phyloP scores from a whole-genome alignment of 2,888 invertebrate genomes.

The Dynastes hyllus region DNA sequence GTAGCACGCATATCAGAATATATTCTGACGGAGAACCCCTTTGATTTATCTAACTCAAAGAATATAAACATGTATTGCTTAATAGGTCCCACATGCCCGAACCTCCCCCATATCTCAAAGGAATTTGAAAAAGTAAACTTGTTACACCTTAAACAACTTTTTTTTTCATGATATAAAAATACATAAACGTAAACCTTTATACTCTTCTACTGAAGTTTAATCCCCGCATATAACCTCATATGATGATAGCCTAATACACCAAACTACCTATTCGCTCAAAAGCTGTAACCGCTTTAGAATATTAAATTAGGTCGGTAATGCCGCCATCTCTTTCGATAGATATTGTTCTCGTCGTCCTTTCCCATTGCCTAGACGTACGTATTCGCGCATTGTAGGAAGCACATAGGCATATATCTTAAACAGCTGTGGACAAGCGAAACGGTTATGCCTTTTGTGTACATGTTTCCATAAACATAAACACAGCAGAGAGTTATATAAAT shows the following conservation, averaged over 20 bases:
- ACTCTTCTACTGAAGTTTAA: not conserved
- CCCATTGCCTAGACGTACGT: not conserved
- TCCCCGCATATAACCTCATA: too few relatives aligned
- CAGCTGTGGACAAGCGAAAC: conserved; percentile 31
- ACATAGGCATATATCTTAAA: conserved; percentile 17
- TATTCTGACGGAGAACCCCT: too few relatives aligned
- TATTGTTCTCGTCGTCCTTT: not conserved
- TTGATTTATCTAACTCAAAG: too few relatives aligned
- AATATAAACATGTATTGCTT: not conserved
- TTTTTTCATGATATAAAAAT: not conserved
- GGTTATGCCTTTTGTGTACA: conserved; percentile 36
- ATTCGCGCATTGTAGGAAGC: not conserved
- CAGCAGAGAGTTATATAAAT: conserved; percentile 6
- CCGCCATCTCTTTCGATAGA: not conserved
- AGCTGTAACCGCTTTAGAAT: conserved; percentile 24
- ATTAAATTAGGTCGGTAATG: conserved; percentile 5
- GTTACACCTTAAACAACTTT: too few relatives aligned
- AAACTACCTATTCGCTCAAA: not conserved
- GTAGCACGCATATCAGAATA: too few relatives aligned
- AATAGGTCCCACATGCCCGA: not conserved
- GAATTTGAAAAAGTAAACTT: too few relatives aligned
- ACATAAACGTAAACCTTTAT: conserved; percentile 2
- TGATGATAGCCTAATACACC: conserved; percentile 5
- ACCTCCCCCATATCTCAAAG: too few relatives aligned
- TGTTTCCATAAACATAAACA: conserved; percentile 31